Evolutionary conservation across 2,113 vertebrate species (phyloP).

Genomic region (Dromiciops gliroides): DNA sequence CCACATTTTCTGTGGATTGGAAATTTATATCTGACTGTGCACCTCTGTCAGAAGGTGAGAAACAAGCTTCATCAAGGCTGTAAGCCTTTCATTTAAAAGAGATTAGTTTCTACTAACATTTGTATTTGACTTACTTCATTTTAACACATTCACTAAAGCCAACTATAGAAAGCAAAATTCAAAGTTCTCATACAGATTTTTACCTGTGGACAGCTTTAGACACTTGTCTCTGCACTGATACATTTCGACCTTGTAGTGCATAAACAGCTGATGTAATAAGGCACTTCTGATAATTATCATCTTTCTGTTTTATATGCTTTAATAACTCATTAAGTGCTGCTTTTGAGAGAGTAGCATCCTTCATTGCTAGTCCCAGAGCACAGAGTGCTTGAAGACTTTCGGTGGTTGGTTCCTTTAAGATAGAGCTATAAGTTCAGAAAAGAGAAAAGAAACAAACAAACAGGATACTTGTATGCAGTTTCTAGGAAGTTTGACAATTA

Average conservation of each 20-base stretch:
- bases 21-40: background rate
- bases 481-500: background rate
- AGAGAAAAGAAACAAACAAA: background rate
- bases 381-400: slow-evolving; percentile 95
- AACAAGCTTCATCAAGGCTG: background rate
- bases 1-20: background rate
- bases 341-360: slow-evolving; percentile 90
- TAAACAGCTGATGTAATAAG: slow-evolving; percentile 90
- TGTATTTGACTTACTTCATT: background rate
- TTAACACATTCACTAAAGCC: slow-evolving; percentile 1
- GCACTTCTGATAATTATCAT: slow-evolving; percentile 86
- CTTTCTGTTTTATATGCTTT: slow-evolving; percentile 83
- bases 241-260: slow-evolving; percentile 89
- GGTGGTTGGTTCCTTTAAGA: slow-evolving; percentile 90
- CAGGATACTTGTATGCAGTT: background rate
- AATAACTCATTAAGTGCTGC: slow-evolving; percentile 94
- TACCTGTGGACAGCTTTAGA: slow-evolving; percentile 94
- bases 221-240: slow-evolving; percentile 88
- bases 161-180: background rate
- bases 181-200: background rate
- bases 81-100: background rate
- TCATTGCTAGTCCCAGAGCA: slow-evolving; percentile 90
- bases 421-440: slow-evolving; percentile 85
- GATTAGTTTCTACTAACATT: slow-evolving; percentile 31
- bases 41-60: background rate